Evolutionary conservation across 2,888 invertebrate species (phyloP).

Genomic region (Sinopyrophorus schimmeli): DNA sequence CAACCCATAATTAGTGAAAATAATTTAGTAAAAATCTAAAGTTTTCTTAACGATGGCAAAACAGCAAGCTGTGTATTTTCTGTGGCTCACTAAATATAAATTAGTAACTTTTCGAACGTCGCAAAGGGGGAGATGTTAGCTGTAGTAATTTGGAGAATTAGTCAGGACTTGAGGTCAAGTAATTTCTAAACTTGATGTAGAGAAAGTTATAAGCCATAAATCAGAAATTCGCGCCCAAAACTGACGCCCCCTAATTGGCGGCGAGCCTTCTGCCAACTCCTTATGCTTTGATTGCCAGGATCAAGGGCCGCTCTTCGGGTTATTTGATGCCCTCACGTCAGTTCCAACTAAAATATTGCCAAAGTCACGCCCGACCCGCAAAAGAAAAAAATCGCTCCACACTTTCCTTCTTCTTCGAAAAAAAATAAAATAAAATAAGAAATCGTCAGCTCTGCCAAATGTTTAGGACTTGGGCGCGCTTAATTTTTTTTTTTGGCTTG

Average conservation of each 20-base stretch:
- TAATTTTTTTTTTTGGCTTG: too few species aligned
- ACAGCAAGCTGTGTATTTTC: too few species aligned
- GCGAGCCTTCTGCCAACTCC: conserved; percentile 32
- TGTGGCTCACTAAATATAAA: too few species aligned
- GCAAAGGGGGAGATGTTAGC: conserved; percentile 23
- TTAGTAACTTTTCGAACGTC: too few species aligned
- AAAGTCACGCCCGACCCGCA: conserved; percentile 12
- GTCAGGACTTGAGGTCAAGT: conserved; percentile 21
- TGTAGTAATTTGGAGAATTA: conserved; percentile 30
- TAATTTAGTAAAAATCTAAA: too few species aligned
- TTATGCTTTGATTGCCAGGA: conserved; percentile 27
- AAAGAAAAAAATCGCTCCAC: too few species aligned
- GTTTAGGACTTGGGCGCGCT: too few species aligned
- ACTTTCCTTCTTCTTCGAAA: too few species aligned
- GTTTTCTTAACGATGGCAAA: too few species aligned
- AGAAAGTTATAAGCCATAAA: conserved; percentile 26
- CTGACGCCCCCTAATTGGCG: conserved; percentile 33
- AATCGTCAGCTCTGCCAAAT: too few species aligned
- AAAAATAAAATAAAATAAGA: too few species aligned
- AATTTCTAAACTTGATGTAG: conserved; percentile 15
- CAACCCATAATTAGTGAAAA: too few species aligned
- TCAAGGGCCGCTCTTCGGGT: conserved; percentile 15
- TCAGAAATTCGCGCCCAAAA: conserved; percentile 24
- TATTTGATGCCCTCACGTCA: conserved; percentile 20
- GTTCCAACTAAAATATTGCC: conserved; percentile 19